Percentiles rank a stretch among this genome's conserved stretches.
Evolutionary conservation across 92 coral and sea anemone genomes (phyloP).

Genomic region (Zoanthus gigantus): DNA sequence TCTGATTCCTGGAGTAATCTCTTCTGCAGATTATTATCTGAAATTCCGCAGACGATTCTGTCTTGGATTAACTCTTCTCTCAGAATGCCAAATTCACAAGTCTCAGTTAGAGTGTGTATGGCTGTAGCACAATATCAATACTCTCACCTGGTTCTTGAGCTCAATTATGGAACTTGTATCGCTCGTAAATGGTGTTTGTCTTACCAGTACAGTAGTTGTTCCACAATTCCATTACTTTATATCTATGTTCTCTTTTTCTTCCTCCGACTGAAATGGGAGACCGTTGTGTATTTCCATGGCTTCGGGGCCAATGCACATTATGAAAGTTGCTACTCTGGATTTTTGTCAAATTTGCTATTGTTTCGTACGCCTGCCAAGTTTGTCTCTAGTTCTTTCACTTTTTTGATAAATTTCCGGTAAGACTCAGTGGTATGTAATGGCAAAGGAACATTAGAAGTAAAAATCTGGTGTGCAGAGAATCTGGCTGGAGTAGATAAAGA

Average conservation of each 20-base stretch:
- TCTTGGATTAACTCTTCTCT: not conserved
- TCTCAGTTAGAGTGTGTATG: not conserved
- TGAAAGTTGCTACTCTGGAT: not conserved
- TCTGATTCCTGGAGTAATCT: slow-evolving; percentile 35
- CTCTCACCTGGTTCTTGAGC: not conserved
- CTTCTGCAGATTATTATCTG: slow-evolving; percentile 18
- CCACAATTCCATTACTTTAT: not conserved
- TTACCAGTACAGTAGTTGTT: not conserved
- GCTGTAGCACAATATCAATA: not conserved
- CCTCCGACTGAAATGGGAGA: not conserved
- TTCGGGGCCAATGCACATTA: too few species aligned
- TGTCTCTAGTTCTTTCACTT: not conserved
- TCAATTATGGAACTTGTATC: slow-evolving; percentile 2
- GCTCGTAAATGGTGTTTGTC: slow-evolving; percentile 1
- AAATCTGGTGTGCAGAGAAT: too few species aligned
- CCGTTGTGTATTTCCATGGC: slow-evolving; percentile 20
- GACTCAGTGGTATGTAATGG: too few species aligned
- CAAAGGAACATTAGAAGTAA: too few species aligned
- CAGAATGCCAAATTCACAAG: too few species aligned
- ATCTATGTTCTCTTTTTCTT: not conserved
- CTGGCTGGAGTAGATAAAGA: too few species aligned
- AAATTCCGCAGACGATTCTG: not conserved
- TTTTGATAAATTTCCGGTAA: too few species aligned
- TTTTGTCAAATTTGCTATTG: not conserved
- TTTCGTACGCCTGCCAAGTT: not conserved